These are phyloP conservation scores for Yponomeuta sedellus DNA, from an alignment of 2,888 invertebrate species.

Conservation along the genomic window DNA sequence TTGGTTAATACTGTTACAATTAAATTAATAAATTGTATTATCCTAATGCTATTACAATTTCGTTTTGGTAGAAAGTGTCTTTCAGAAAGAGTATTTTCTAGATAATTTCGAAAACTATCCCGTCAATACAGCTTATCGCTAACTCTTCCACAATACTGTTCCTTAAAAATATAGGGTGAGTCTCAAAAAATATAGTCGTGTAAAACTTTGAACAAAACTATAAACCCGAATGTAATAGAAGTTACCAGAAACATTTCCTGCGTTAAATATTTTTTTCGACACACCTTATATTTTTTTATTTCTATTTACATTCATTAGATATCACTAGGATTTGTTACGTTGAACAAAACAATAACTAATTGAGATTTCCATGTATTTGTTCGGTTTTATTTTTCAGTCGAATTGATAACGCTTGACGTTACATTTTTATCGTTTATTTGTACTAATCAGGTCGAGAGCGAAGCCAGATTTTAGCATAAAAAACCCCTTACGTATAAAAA, in stretches of 20 bases:
- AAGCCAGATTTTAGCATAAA: slow-evolving; percentile 31
- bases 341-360: slow-evolving; percentile 2
- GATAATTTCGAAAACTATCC: not conserved
- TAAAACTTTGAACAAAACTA: not conserved
- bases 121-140: not conserved
- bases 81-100: not conserved
- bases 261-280: not conserved
- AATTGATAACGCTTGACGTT: not conserved
- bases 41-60: not conserved
- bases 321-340: slow-evolving; percentile 19
- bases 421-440: slow-evolving; percentile 36
- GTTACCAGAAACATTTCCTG: not conserved
- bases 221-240: not conserved
- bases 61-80: not conserved
- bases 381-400: not conserved
- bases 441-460: slow-evolving; percentile 73
- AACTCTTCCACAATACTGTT: not conserved
- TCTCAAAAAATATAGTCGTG: not conserved
- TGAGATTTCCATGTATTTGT: not conserved
- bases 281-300: not conserved
- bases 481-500: slow-evolving; percentile 1
- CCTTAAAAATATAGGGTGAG: not conserved
- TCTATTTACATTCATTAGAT: not conserved
- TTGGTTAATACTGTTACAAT: too few relatives aligned
- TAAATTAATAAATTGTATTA: too few relatives aligned